Conservation (phyloP, 2,888 invertebrate genomes). For the Morinoia aosen region DNA sequence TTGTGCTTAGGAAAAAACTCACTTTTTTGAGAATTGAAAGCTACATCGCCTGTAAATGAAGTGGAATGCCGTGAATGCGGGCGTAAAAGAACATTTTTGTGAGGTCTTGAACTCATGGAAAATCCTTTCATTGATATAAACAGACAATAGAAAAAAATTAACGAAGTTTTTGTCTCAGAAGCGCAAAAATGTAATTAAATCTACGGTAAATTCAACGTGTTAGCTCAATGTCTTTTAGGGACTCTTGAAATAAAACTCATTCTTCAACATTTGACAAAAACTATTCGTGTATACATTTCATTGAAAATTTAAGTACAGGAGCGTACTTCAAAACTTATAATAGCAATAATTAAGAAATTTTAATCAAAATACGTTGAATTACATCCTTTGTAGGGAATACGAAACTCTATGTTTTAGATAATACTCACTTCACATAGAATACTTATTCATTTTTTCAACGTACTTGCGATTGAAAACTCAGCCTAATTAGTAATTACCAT, state of each 20-base stretch:
- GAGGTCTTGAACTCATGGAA: neutral
- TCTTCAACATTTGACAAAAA: neutral
- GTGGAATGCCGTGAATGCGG: slow-evolving; percentile 33
- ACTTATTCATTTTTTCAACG: too few species aligned
- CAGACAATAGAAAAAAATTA: neutral
- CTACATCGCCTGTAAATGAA: slow-evolving; percentile 48
- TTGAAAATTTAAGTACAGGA: neutral
- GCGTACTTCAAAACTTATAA: neutral
- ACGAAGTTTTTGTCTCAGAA: neutral
- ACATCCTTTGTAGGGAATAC: too few species aligned
- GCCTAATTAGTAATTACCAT: neutral
- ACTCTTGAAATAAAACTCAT: neutral
- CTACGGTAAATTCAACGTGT: neutral
- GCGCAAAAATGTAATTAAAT: neutral
- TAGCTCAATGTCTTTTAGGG: neutral
- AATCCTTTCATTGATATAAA: neutral
- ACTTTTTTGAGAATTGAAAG: slow-evolving; percentile 33
- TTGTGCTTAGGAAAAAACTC: slow-evolving; percentile 38
- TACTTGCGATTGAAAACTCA: neutral
- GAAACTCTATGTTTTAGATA: neutral
- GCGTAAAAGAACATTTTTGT: neutral
- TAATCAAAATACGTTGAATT: neutral
- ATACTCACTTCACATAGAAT: too few species aligned
- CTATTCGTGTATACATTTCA: neutral
- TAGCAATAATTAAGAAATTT: neutral